phyloP scores from a whole-genome alignment of 2,888 invertebrate species.

The Platerodrilus igneus region DNA sequence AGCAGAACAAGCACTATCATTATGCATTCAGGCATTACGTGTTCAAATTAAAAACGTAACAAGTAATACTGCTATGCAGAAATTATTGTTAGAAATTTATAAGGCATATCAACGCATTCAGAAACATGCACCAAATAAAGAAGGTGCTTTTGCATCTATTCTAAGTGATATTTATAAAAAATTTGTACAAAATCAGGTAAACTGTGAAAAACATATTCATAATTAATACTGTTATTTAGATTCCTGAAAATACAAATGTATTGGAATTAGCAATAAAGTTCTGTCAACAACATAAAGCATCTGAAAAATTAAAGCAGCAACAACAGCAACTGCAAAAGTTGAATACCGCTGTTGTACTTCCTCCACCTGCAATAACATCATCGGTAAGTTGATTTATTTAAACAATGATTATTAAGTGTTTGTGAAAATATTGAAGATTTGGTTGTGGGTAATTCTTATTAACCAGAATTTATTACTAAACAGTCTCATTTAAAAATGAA shows the following conservation, averaged over 20 bases:
- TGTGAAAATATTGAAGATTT: too few species aligned
- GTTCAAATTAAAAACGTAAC: constrained; percentile 54
- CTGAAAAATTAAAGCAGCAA: constrained; percentile 52
- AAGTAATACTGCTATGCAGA: constrained; percentile 42
- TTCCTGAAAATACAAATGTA: constrained; percentile 58
- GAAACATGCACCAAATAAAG: constrained; percentile 58
- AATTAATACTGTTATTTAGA: constrained; percentile 32
- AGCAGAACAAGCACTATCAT: constrained; percentile 71
- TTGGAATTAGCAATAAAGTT: constrained; percentile 67
- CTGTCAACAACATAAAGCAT: constrained; percentile 60
- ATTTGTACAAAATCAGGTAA: constrained; percentile 55
- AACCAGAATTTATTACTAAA: too few species aligned
- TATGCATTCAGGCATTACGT: constrained; percentile 66
- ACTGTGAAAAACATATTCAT: background rate
- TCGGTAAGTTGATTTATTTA: too few species aligned
- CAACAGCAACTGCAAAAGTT: constrained; percentile 32
- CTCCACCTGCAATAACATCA: constrained; percentile 1
- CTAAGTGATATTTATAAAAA: constrained; percentile 68
- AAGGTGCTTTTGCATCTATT: constrained; percentile 58
- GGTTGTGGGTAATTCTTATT: too few species aligned
- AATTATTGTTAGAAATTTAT: constrained; percentile 56
- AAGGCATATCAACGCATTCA: constrained; percentile 65
- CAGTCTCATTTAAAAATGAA: too few species aligned
- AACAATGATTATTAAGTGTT: too few species aligned
- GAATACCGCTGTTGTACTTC: constrained; percentile 12